Percentiles rank a stretch among this genome's conserved stretches.
Evolutionary conservation across 1,140 invertebrate species (phyloP).

Genomic region (Micrasema minimum): DNA sequence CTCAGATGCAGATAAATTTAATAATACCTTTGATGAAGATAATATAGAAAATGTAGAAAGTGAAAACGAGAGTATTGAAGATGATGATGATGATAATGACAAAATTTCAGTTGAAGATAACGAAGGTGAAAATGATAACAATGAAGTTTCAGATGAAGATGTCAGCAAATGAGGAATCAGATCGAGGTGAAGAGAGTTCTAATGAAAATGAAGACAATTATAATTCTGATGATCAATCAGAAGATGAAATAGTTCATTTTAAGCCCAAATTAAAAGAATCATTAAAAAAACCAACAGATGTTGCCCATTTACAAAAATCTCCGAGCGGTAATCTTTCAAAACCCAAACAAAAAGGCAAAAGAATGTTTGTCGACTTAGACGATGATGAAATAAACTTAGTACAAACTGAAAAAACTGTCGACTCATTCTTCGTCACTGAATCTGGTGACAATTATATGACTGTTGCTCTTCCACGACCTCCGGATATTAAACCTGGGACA

Average conservation of each 20-base stretch:
- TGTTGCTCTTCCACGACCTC: slow-evolving; percentile 62
- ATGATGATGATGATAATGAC: slow-evolving; percentile 23
- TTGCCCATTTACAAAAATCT: too few relatives aligned
- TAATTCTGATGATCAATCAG: too few relatives aligned
- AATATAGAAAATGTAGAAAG: slow-evolving; percentile 9
- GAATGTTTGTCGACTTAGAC: slow-evolving; percentile 52
- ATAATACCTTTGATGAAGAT: not conserved
- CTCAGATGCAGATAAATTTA: too few relatives aligned
- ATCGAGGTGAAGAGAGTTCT: not conserved
- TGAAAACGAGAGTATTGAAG: slow-evolving; percentile 1
- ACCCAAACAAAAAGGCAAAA: slow-evolving; percentile 44
- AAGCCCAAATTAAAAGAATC: not conserved
- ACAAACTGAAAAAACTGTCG: slow-evolving; percentile 57
- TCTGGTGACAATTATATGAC: slow-evolving; percentile 69
- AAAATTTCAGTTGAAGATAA: slow-evolving; percentile 9
- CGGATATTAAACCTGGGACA: slow-evolving; percentile 33
- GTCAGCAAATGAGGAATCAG: not conserved
- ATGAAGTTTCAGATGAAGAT: slow-evolving; percentile 19
- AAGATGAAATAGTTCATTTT: too few relatives aligned
- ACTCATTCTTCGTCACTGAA: slow-evolving; percentile 71
- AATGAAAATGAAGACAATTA: not conserved
- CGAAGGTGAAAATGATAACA: slow-evolving; percentile 10
- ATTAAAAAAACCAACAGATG: too few relatives aligned
- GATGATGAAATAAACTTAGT: slow-evolving; percentile 44
- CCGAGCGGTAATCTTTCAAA: slow-evolving; percentile 20